Conservation (phyloP, 2,797 vertebrate genomes). For the Tenualosa ilisha region DNA sequence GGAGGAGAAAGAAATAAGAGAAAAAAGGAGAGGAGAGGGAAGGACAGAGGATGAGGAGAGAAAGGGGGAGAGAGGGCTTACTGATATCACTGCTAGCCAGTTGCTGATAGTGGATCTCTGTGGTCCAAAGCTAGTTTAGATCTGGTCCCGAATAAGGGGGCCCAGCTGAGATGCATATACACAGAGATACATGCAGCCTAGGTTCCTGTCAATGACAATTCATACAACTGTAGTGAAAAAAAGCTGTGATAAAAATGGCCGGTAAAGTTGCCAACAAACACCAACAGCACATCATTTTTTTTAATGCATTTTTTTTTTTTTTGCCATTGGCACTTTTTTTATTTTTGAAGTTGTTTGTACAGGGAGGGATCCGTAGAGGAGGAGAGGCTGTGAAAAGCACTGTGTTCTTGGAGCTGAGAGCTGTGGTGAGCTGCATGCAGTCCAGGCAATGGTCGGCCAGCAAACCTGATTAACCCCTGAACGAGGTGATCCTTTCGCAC, state of each 20-base stretch:
- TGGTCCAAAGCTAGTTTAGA: not conserved
- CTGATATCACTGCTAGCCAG: not conserved
- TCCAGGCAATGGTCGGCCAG: constrained; percentile 53
- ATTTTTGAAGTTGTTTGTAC: not conserved
- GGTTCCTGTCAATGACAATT: not conserved
- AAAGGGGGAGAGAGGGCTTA: no score
- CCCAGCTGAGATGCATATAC: not conserved
- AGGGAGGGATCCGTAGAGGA: not conserved
- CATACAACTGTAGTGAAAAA: not conserved
- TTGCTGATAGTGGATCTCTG: not conserved
- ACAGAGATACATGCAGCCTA: not conserved
- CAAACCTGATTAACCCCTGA: constrained; percentile 62
- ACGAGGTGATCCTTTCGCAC: constrained; percentile 55
- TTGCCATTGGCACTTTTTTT: no score
- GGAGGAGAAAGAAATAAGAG: not conserved
- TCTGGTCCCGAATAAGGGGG: not conserved
- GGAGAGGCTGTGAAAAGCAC: not conserved
- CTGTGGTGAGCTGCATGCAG: not conserved
- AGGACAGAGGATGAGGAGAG: not conserved
- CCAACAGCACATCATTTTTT: no score
- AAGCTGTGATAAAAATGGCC: no score
- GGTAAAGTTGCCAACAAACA: no score
- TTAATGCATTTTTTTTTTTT: no score
- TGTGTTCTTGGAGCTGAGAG: not conserved
- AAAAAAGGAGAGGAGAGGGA: not conserved